Conservation (phyloP, 2,113 vertebrate genomes). For the Otus sunia region DNA sequence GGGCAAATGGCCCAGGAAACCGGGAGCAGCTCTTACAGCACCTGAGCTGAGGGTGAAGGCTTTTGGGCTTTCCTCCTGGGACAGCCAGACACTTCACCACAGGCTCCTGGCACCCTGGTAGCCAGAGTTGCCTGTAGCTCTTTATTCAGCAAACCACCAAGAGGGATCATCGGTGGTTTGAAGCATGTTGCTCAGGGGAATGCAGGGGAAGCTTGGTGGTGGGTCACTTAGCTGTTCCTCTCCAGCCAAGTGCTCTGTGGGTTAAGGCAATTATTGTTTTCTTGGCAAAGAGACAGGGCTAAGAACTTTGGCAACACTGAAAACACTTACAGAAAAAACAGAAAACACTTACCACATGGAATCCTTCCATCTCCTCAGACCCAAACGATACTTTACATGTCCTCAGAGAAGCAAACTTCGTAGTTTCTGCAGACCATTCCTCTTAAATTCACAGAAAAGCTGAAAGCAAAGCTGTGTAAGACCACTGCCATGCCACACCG, state of each 20-base stretch:
- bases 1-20: not conserved
- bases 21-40: not conserved
- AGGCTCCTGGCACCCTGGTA: not conserved
- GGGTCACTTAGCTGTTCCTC: not conserved
- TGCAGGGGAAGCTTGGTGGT: not conserved
- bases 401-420: not conserved
- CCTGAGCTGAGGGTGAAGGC: not conserved
- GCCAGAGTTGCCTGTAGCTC: not conserved
- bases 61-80: not conserved
- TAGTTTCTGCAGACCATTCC: not conserved
- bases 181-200: not conserved
- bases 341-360: not conserved
- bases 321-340: too few relatives aligned
- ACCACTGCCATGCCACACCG: not conserved
- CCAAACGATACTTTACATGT: rapidly evolving
- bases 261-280: not conserved
- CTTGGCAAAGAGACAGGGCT: not conserved
- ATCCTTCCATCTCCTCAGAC: not conserved
- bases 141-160: not conserved
- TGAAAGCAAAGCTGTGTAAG: not conserved
- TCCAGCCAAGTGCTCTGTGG: not conserved
- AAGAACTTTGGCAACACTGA: not conserved
- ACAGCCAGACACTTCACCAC: not conserved
- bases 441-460: not conserved
- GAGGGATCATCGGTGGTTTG: not conserved